These are phyloP conservation scores for Calephelis virginiensis DNA, from an alignment of 1,140 invertebrate genomes.

Conservation along the genomic window DNA sequence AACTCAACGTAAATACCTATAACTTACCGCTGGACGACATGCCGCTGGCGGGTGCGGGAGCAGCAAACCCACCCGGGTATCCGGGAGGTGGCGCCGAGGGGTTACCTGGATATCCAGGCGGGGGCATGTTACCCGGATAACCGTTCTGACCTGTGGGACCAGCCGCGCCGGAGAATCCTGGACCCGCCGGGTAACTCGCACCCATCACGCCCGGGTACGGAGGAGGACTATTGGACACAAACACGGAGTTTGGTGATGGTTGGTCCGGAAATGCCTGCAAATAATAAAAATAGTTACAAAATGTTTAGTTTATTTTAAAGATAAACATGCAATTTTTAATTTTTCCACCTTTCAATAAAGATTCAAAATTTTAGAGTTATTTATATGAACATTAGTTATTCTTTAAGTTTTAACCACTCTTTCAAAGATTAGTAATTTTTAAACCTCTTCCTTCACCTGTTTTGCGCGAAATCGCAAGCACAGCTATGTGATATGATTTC, in stretches of 20 bases:
- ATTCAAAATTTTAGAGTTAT: background rate
- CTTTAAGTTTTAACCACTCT: background rate
- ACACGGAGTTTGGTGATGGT: slow-evolving; percentile 90
- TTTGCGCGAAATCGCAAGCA: background rate
- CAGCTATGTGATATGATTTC: background rate
- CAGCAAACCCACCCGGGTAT: slow-evolving; percentile 16
- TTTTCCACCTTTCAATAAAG: too few species aligned
- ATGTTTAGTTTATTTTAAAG: too few species aligned
- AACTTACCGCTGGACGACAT: slow-evolving; percentile 46
- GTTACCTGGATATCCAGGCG: slow-evolving; percentile 36
- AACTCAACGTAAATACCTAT: slow-evolving; percentile 21
- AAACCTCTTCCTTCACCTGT: background rate
- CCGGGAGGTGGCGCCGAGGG: slow-evolving; percentile 25
- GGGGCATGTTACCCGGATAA: slow-evolving; percentile 28
- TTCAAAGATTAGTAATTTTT: slow-evolving; percentile 1
- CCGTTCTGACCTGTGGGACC: slow-evolving; percentile 36
- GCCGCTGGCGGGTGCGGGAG: slow-evolving; percentile 21
- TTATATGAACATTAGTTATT: background rate
- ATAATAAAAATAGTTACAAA: background rate
- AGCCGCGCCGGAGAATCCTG: slow-evolving; percentile 45
- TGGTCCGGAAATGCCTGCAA: slow-evolving; percentile 81
- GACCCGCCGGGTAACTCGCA: slow-evolving; percentile 59
- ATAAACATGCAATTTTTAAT: background rate
- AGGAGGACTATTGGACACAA: slow-evolving; percentile 94
- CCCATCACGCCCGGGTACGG: slow-evolving; percentile 93